phyloP scores from a whole-genome alignment of 1,140 invertebrate species.

The Zaprionus taronus region DNA sequence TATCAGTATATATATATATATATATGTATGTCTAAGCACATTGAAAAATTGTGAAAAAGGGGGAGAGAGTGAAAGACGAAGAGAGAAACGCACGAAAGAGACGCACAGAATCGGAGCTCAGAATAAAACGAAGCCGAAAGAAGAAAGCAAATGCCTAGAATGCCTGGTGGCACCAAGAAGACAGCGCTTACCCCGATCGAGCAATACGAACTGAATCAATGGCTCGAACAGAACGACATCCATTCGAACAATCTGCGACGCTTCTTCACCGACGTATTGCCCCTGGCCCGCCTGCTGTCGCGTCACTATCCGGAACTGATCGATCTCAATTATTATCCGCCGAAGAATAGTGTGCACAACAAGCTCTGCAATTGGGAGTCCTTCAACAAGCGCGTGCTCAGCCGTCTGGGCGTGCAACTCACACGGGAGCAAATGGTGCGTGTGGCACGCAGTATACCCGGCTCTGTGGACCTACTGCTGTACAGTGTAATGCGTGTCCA shows the following conservation, averaged over 20 bases:
- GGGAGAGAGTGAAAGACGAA: too few relatives aligned
- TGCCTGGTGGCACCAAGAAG: constrained; percentile 11
- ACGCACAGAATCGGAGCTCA: too few relatives aligned
- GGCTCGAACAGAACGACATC: constrained; percentile 36
- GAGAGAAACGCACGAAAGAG: too few relatives aligned
- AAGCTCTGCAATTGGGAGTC: constrained; percentile 91
- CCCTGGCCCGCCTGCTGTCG: constrained; percentile 89
- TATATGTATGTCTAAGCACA: too few relatives aligned
- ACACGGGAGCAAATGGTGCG: constrained; percentile 86
- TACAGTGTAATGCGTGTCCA: constrained; percentile 75
- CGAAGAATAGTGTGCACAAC: constrained; percentile 87
- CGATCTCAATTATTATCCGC: constrained; percentile 90
- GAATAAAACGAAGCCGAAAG: too few relatives aligned
- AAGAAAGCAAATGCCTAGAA: constrained; percentile 12
- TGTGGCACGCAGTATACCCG: constrained; percentile 86
- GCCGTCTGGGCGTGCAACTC: constrained; percentile 87
- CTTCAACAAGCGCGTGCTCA: constrained; percentile 88
- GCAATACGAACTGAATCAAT: constrained; percentile 47
- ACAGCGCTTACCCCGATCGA: constrained; percentile 27
- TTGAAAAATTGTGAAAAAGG: not conserved
- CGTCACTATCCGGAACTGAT: constrained; percentile 89
- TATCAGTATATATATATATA: too few relatives aligned
- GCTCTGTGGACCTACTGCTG: constrained; percentile 88
- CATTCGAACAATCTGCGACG: constrained; percentile 33
- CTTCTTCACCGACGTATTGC: constrained; percentile 86